Conservation (phyloP, 2,113 vertebrate species). For the Talpa occidentalis region DNA sequence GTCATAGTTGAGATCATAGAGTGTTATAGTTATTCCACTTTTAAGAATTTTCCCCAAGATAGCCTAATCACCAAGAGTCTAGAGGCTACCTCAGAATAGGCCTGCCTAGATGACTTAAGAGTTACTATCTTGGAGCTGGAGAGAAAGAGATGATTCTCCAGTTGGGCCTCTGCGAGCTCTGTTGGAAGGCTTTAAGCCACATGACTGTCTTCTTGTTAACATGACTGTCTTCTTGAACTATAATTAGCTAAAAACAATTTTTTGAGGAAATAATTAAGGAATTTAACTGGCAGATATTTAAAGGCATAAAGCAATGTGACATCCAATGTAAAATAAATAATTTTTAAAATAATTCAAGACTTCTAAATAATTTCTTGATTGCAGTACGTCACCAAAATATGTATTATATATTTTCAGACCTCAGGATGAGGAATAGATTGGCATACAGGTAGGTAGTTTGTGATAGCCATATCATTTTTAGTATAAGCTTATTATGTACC, state of each 20-base stretch:
- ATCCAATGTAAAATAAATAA: neutral
- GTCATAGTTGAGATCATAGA: neutral
- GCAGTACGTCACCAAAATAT: neutral
- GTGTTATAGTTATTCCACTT: neutral
- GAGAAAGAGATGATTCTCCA: neutral
- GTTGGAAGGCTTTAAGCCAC: neutral
- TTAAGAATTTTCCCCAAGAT: neutral
- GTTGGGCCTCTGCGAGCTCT: neutral
- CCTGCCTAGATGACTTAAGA: neutral
- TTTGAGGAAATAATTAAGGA: neutral
- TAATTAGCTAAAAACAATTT: neutral
- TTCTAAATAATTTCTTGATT: neutral
- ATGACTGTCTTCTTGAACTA: neutral
- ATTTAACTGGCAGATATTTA: neutral
- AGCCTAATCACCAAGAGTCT: neutral
- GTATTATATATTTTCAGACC: neutral
- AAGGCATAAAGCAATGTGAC: neutral
- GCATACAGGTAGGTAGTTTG: neutral
- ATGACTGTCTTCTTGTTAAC: neutral
- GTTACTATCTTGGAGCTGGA: neutral
- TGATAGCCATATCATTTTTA: neutral
- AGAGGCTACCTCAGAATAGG: neutral
- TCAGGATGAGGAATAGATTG: neutral
- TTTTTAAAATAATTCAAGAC: conserved; percentile 23
- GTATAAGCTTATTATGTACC: neutral